phyloP scores from a whole-genome alignment of 2,797 vertebrate species.

The Sebastes aleutianus region DNA sequence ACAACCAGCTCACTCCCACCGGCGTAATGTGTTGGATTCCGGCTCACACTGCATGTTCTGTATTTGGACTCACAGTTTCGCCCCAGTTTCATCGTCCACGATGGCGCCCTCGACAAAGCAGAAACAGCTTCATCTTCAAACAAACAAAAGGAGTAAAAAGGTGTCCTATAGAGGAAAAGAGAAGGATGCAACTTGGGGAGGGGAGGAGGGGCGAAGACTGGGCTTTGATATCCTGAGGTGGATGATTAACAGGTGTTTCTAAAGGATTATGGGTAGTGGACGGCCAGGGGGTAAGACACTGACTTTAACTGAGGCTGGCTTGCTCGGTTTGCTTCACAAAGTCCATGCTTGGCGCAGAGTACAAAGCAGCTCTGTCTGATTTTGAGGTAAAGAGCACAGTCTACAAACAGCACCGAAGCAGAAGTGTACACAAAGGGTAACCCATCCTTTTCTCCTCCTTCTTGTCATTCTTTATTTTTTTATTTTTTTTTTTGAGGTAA shows the following conservation, averaged over 20 bases:
- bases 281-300: conserved; percentile 64
- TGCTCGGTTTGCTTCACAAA: conserved; percentile 55
- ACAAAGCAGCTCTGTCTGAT: conserved; percentile 74
- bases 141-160: conserved; percentile 33
- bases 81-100: conserved; percentile 23
- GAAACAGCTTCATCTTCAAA: conserved; percentile 16
- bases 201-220: conserved; percentile 22
- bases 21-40: neutral
- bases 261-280: conserved; percentile 41
- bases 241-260: conserved; percentile 56
- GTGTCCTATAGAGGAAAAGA: conserved; percentile 31
- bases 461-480: conserved; percentile 25
- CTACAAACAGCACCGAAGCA: conserved; percentile 63
- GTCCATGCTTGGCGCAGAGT: conserved; percentile 58
- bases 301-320: conserved; percentile 59
- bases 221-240: conserved; percentile 67
- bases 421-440: conserved; percentile 55
- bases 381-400: conserved; percentile 77
- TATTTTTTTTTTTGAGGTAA: conserved; percentile 69
- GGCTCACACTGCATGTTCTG: conserved; percentile 19
- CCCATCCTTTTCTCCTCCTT: conserved; percentile 32
- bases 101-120: conserved; percentile 14
- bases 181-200: conserved; percentile 7
- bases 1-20: conserved; percentile 19
- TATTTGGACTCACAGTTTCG: conserved; percentile 12